Evolutionary conservation across 2,113 vertebrate genomes (phyloP).

Genomic region (Psephotus haematonotus): DNA sequence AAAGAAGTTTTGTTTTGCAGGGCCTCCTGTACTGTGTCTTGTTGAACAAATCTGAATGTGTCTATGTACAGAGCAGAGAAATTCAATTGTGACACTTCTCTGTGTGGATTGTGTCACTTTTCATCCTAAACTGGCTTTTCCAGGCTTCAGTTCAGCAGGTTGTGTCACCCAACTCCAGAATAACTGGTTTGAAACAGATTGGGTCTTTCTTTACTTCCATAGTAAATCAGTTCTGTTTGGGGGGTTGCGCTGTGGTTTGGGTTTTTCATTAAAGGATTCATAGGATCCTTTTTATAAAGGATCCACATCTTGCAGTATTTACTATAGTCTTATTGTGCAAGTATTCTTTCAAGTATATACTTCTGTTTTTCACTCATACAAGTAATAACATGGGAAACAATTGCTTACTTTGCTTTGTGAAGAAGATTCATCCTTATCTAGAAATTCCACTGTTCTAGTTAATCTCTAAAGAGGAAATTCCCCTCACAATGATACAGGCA

Average conservation of each 20-base stretch:
- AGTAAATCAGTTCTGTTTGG: neutral
- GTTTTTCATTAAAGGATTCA: neutral
- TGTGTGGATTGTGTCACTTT: neutral
- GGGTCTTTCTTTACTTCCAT: neutral
- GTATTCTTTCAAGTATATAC: neutral
- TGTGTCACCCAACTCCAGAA: neutral
- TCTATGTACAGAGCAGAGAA: neutral
- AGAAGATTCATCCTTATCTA: neutral
- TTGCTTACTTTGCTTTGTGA: neutral
- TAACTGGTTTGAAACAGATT: neutral
- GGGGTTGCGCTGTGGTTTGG: neutral
- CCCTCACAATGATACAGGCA: neutral
- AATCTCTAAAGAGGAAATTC: neutral
- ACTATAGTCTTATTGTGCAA: neutral
- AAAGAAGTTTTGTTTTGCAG: conserved; percentile 23
- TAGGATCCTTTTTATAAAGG: neutral
- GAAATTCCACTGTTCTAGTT: neutral
- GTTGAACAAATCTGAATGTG: conserved; percentile 2
- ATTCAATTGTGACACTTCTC: conserved; percentile 1
- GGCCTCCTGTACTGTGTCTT: neutral
- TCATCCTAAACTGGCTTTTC: neutral
- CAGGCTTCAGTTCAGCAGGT: neutral
- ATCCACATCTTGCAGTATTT: neutral
- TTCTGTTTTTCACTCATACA: neutral
- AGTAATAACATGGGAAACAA: neutral